A percentile compares a stretch with the other conserved stretches of the same genome.
phyloP scores from a whole-genome alignment of 1,140 invertebrate species.

The Venustaconcha ellipsiformis region DNA sequence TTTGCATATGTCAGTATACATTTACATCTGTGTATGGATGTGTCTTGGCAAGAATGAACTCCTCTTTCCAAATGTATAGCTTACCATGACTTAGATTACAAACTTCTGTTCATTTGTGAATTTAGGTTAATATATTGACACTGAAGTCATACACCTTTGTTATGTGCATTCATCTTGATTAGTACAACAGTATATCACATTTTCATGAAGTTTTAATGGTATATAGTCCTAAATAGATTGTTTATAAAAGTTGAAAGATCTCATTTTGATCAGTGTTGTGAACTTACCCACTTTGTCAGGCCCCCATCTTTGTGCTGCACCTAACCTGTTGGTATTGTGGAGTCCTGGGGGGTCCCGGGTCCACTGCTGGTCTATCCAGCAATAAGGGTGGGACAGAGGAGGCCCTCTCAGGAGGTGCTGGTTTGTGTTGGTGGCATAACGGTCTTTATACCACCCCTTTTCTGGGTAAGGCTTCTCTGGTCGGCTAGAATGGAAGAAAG shows the following conservation, averaged over 20 bases:
- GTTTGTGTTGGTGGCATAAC: constrained; percentile 58
- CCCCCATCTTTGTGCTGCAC: constrained; percentile 63
- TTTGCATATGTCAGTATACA: no score
- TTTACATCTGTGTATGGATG: no score
- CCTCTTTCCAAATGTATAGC: no score
- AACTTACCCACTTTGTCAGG: constrained; percentile 62
- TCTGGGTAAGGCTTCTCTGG: constrained; percentile 44
- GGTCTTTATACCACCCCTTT: constrained; percentile 50
- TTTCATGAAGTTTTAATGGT: no score
- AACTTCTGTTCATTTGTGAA: not conserved
- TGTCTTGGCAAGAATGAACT: no score
- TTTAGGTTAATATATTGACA: not conserved
- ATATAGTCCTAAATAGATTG: not conserved
- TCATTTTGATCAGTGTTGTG: not conserved
- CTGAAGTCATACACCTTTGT: not conserved
- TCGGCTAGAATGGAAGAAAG: constrained; percentile 45
- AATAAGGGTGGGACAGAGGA: constrained; percentile 50
- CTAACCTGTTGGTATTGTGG: constrained; percentile 57
- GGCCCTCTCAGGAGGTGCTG: constrained; percentile 56
- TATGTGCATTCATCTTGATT: not conserved
- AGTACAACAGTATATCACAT: not conserved
- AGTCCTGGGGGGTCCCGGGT: constrained; percentile 47
- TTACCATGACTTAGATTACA: no score
- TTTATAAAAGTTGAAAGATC: not conserved
- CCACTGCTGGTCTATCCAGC: constrained; percentile 61